Percentiles rank a stretch among this genome's conserved stretches.
phyloP scores from a whole-genome alignment of 2,888 invertebrate species.

The Scaptomyza flava region DNA sequence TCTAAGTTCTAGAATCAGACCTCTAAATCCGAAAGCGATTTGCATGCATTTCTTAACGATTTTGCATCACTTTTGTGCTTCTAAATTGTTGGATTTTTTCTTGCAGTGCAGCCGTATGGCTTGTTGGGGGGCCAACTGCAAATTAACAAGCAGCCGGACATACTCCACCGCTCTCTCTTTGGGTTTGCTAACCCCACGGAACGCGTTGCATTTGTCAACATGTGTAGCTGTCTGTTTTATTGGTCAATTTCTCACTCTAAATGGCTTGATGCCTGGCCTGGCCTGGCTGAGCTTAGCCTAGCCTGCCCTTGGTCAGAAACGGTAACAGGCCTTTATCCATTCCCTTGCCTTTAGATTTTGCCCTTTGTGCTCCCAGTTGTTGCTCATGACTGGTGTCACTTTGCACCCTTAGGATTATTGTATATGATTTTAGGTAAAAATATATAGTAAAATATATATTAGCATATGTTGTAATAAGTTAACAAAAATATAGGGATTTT shows the following conservation, averaged over 20 bases:
- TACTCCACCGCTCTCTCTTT: neutral
- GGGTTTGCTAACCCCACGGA: conserved; percentile 10
- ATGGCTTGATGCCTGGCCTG: conserved; percentile 58
- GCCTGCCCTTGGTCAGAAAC: conserved; percentile 13
- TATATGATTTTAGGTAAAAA: neutral
- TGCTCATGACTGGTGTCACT: conserved; percentile 17
- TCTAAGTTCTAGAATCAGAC: no score
- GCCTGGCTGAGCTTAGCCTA: neutral
- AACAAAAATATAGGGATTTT: neutral
- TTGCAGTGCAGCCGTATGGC: neutral
- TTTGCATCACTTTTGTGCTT: no score
- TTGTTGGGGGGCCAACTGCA: conserved; percentile 23
- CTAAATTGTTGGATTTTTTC: neutral
- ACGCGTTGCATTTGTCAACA: conserved; percentile 77
- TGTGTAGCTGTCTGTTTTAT: conserved; percentile 80
- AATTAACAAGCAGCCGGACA: conserved; percentile 30
- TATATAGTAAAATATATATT: no score
- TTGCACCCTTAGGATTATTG: conserved; percentile 19
- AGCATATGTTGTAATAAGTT: no score
- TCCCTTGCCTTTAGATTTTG: neutral
- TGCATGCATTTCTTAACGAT: no score
- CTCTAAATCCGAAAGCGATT: no score
- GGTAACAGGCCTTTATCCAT: conserved; percentile 18
- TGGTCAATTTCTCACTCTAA: conserved; percentile 83
- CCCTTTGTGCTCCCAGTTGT: neutral